Evolutionary conservation across 1,140 invertebrate genomes (phyloP).

Genomic region (Eciton burchellii): DNA sequence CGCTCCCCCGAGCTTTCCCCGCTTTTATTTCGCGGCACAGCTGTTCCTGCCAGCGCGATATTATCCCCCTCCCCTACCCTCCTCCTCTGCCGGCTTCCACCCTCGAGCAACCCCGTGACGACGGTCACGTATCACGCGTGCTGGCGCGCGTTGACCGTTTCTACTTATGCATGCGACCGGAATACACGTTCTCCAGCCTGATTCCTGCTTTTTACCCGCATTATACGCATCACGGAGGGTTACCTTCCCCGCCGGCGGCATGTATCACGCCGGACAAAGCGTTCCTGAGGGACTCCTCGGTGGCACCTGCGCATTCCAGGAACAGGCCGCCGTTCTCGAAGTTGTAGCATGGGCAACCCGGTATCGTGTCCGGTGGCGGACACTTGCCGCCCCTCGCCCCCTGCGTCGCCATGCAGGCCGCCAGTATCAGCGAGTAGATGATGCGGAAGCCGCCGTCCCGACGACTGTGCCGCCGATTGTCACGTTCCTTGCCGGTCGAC

Average conservation of each 20-base stretch:
- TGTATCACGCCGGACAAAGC: constrained; percentile 73
- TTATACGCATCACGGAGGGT: constrained; percentile 38
- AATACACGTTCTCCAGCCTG: constrained; percentile 44
- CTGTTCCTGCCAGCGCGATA: constrained; percentile 9
- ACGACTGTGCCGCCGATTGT: constrained; percentile 58
- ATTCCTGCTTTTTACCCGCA: constrained; percentile 44
- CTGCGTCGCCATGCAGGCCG: constrained; percentile 72
- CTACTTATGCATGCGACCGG: constrained; percentile 49
- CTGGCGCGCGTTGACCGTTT: constrained; percentile 10
- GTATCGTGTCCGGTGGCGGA: constrained; percentile 83
- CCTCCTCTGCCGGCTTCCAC: no score
- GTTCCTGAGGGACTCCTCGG: constrained; percentile 86
- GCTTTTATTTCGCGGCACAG: constrained; percentile 30
- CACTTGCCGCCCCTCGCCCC: constrained; percentile 78
- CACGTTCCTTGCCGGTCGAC: constrained; percentile 51
- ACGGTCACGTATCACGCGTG: neutral
- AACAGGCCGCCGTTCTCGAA: constrained; percentile 96
- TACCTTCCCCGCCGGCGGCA: constrained; percentile 75
- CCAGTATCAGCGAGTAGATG: constrained; percentile 75
- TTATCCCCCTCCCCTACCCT: no score
- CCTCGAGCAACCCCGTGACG: no score
- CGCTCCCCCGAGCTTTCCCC: neutral
- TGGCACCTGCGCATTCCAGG: constrained; percentile 94
- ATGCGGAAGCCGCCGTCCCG: constrained; percentile 71
- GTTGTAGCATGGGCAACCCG: constrained; percentile 94